Percentiles rank a stretch among this genome's conserved stretches.
phyloP scores from a whole-genome alignment of 2,888 invertebrate genomes.

The Polydrusus cervinus region DNA sequence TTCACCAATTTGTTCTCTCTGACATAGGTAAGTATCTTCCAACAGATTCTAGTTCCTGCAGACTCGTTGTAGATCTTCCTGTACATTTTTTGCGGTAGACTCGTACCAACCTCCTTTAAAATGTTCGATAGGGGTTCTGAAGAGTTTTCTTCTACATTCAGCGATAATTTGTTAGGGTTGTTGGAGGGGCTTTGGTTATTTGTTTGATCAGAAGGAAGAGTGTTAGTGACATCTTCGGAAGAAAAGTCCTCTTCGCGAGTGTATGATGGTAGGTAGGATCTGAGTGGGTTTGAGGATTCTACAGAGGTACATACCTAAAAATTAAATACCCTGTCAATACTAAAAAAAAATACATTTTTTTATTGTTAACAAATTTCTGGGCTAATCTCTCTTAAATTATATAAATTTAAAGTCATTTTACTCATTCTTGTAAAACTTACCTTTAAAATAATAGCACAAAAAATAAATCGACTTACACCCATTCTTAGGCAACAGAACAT shows the following conservation, averaged over 20 bases:
- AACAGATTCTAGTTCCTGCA: slow-evolving; percentile 31
- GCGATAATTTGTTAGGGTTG: neutral
- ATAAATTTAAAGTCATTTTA: too few relatives aligned
- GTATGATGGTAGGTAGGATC: neutral
- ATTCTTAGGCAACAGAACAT: too few relatives aligned
- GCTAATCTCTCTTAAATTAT: too few relatives aligned
- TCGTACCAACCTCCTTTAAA: slow-evolving; percentile 28
- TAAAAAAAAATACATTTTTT: too few relatives aligned
- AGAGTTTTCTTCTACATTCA: neutral
- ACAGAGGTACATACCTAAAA: neutral
- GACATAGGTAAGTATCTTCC: slow-evolving; percentile 26
- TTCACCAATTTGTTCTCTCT: slow-evolving; percentile 23
- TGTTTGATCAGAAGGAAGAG: neutral
- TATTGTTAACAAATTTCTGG: too few relatives aligned
- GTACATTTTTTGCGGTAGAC: neutral
- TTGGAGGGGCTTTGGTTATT: neutral
- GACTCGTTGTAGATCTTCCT: slow-evolving; percentile 37
- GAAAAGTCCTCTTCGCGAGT: neutral
- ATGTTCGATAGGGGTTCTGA: neutral
- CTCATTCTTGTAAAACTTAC: neutral
- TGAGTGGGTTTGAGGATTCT: neutral
- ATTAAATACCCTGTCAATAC: too few relatives aligned
- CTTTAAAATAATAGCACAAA: neutral
- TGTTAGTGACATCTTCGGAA: neutral
- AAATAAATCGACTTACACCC: neutral